Evolutionary conservation across 2,888 invertebrate species (phyloP).

Genomic region (Pseudococcus longispinus): DNA sequence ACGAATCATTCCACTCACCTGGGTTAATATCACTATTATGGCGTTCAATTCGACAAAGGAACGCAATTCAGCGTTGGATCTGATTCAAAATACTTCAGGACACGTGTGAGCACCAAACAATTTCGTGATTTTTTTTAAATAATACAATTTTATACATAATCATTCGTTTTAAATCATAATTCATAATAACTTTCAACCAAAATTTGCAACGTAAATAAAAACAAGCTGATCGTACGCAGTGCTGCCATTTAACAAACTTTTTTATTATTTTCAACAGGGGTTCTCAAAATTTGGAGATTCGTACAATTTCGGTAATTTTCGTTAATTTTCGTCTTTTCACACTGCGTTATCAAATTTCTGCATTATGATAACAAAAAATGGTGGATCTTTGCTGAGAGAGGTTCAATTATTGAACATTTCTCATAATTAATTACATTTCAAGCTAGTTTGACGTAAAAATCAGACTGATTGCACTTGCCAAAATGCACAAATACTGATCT

Average conservation of each 20-base stretch:
- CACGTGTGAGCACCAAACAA: conserved; percentile 1
- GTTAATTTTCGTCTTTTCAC: no score
- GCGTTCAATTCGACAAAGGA: background rate
- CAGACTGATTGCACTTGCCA: background rate
- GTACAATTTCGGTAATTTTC: no score
- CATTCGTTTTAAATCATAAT: background rate
- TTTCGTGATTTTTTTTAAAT: conserved; percentile 31
- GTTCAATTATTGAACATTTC: conserved; percentile 1
- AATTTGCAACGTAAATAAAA: conserved; percentile 25
- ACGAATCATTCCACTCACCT: background rate
- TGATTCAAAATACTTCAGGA: background rate
- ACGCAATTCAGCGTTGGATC: background rate
- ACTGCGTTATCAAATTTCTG: background rate
- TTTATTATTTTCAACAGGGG: no score
- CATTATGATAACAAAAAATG: conserved; percentile 26
- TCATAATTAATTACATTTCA: background rate
- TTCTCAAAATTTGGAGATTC: no score
- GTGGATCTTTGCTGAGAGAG: background rate
- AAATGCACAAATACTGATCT: conserved; percentile 3
- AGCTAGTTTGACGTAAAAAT: background rate
- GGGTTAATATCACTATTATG: background rate
- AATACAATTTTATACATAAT: conserved; percentile 14
- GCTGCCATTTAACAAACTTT: background rate
- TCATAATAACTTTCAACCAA: background rate
- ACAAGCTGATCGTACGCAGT: no score